Base-by-base conservation (phyloP, 2,888 invertebrate genomes). In the Eumacrocentrus americanus region DNA sequence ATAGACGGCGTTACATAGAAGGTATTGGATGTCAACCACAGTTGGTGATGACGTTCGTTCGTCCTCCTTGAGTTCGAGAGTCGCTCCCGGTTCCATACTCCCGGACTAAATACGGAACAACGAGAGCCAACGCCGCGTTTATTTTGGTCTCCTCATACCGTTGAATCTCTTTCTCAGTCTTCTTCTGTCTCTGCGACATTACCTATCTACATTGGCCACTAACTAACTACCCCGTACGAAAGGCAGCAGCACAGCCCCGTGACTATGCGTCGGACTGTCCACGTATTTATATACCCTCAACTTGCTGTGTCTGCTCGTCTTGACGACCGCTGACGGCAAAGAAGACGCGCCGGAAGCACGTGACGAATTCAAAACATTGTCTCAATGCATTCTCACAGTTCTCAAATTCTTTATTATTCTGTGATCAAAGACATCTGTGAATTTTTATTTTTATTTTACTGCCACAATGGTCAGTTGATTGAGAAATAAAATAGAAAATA, bases 51-150 rank as follows among this genome's bases (percentile, higher is more conserved):
- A 57, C 37, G 25, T 48, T 34, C 14, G 44, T 35, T 48, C 38
- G 37, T 23, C 51, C 60, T 58, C 38, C 23, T 22, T 34, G 23
- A 48, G 44, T 53, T 46, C 53, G 29, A 52, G 52, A 61, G 58
- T 60, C 14, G 51, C 56, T 52, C 14, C n/a, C 55, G 61, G 60
- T 63, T 65, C 66, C 65, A 72, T 65, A 64, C 58, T 38, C 55
- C 62, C 66, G 65, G 61, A 63, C 72, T 72, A 72, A 72, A 71
- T 72, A 69, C 69, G 70, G 72, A 71, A 72, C 70, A 68, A 67
- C 69, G 63, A 59, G 35, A 34, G 54, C 38, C 48, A 16, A 18
- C 44, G 35, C 46, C 34, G 11, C 22, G 34, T 59, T 59, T 61
- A 59, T 55, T 64, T 64, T 42, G 42, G 54, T 56, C 58, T 48